phyloP scores from a whole-genome alignment of 2,888 invertebrate species.

The Melanargia galathea region DNA sequence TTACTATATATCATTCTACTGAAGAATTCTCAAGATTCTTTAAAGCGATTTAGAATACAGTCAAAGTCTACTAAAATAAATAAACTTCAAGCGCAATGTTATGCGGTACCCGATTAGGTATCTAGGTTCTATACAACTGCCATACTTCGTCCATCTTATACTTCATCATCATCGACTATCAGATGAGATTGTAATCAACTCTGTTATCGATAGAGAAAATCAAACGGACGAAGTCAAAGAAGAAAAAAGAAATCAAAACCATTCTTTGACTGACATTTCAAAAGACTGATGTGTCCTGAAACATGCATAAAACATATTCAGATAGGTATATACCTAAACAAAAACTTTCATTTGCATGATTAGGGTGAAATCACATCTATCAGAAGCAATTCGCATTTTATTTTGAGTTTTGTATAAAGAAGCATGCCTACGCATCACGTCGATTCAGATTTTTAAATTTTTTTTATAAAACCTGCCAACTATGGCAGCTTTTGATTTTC shows the following conservation, averaged over 20 bases:
- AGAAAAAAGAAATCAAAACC: not conserved
- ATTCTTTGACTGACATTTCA: not conserved
- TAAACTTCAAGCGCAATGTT: not conserved
- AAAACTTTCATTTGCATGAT: too few species aligned
- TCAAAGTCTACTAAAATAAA: slow-evolving; percentile 6
- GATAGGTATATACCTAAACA: too few species aligned
- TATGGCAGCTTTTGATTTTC: too few species aligned
- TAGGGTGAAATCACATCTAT: too few species aligned
- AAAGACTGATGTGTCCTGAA: not conserved
- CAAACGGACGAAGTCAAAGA: not conserved
- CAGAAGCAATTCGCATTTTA: too few species aligned
- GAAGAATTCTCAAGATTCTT: too few species aligned
- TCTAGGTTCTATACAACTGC: slow-evolving; percentile 1
- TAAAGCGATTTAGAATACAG: not conserved
- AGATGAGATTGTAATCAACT: not conserved
- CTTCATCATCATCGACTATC: slow-evolving; percentile 10
- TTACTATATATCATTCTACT: not conserved
- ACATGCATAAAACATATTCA: not conserved
- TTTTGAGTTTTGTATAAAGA: too few species aligned
- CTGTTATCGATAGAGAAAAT: not conserved
- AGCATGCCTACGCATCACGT: too few species aligned
- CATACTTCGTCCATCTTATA: not conserved
- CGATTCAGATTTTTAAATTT: too few species aligned
- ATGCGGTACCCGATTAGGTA: not conserved
- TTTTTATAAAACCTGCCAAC: too few species aligned